Base-by-base conservation (phyloP, 2,888 invertebrate genomes). In the Hirtodrosophila confusa region DNA sequence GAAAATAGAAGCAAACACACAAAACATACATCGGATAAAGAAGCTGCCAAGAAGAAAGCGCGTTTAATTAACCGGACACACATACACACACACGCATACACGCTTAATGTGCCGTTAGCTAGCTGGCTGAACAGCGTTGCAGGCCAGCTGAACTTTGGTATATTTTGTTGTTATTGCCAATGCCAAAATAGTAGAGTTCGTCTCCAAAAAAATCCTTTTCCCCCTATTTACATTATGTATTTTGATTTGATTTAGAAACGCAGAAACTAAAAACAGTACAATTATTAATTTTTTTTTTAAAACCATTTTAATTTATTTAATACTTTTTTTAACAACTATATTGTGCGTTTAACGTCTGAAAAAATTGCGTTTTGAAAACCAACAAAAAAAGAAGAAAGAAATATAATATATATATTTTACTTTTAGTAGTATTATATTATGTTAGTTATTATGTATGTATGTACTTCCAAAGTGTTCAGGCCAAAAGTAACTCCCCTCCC, bases 381-480 rank as follows among this genome's bases (percentile, higher is more conserved):
- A 48, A 50, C 43, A 56, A 72, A 58, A 70, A 69, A 57, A 57
- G 51, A 53, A 29, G 4, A 47, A n/a, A 23, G 35, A 39, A 35
- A 36, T 48, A 53, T 39, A 17, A 17, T 17, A 17, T 17, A 17
- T 17, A 17, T 44, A 39, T 41, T 29, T 37, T 24, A 12, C 39
- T 12, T 29, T 40, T 45, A 60, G 47, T 40, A 10, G 57, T 35
- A 57, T 57, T 68, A 63, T 75, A 78, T 75, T 74, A 73, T 75
- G 57, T 23, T 78, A 73, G 44, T 47, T 65, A 75, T 36, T 71
- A 61, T 54, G 37, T 58, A 8, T 48, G 29, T 66, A 65, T 62
- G 77, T 67, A 78, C 88, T 88, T 85, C 84, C 84, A 84, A 84
- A 84, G 84, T 84, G 88, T 85, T 88, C 88, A 84, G 84, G 85